Conservation (phyloP, 2,888 invertebrate genomes). For the Trileptium ribeirensis region DNA sequence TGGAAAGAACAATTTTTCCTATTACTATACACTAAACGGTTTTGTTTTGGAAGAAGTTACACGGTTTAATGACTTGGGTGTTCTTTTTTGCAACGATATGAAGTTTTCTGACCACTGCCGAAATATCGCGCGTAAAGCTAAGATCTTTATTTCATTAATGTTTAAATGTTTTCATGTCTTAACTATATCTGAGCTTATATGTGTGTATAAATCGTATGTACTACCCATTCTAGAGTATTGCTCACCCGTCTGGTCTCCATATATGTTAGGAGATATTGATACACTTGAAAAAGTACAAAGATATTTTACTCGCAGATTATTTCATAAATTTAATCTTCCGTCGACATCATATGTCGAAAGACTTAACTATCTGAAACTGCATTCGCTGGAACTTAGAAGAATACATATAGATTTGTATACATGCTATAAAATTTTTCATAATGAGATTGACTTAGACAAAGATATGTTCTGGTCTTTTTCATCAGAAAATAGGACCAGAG, state of each 20-base stretch:
- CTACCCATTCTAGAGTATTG: neutral
- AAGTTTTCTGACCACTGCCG: neutral
- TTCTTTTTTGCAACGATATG: neutral
- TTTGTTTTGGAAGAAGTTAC: neutral
- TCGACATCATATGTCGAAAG: neutral
- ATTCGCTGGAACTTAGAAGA: neutral
- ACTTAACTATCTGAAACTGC: neutral
- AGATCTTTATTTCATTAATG: neutral
- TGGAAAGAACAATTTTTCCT: neutral
- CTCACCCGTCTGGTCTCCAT: neutral
- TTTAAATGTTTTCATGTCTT: neutral
- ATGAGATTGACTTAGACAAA: neutral
- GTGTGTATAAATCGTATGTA: neutral
- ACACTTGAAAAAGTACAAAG: neutral
- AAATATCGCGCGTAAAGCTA: neutral
- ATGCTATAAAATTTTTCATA: neutral
- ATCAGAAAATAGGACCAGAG: neutral
- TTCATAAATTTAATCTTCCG: neutral
- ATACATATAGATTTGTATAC: neutral
- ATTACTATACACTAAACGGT: neutral
- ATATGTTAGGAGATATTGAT: neutral
- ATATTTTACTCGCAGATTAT: neutral
- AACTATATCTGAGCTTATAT: neutral
- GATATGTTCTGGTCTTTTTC: neutral
- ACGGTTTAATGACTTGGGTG: neutral